Evolutionary conservation across 2,888 invertebrate genomes (phyloP), one percentile per base, ranked within the genome.

Genomic region (Metacarcinus magister): DNA sequence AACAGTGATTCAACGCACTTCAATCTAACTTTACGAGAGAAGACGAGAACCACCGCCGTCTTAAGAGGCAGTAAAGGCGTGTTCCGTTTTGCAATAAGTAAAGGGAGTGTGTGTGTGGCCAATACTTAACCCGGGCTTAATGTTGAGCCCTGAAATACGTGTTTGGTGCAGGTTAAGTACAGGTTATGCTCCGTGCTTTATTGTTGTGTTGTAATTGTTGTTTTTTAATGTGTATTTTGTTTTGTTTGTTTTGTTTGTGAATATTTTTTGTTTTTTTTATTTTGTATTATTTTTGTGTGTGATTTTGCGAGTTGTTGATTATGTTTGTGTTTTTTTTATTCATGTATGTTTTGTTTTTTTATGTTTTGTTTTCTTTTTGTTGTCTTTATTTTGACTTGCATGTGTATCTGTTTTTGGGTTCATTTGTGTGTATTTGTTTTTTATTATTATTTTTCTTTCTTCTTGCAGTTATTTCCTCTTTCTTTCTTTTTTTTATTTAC

Each of bases 81-180:
- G 75, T 95, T 95, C 91, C 95, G 92, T 95, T 95, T 95, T 91
- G 95, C 95, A 95, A 95, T 95, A 92, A 92, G 92, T 92, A 44
- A 92, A 95, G 92, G 67, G 95, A 91, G 92, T 95, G 67, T 91
- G 92, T 60, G 48, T 43, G 75, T n/a, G n/a, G 44, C 95, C 67
- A 92, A 75, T 91, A 60, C 75, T 75, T 67, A 75, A 92, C 95
- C 43, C 44, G 75, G 94, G 43, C 10, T 95, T 92, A 44, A 95
- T 91, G 95, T 44, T 23, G 67, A 19, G 44, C 39, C 75, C 39
- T 46, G 67, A 92, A 92, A 32, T 48, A 19, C 28, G n/a, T 48
- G 44, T 8, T 13, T 7, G 28, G 28, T 0, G 5, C 54, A n/a
- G n/a, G n/a, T 54, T 92, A 92, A n/a, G 32, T 92, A 92, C 92